Evolutionary conservation across 2,888 invertebrate genomes (phyloP).

Genomic region (Sacculina carcini): DNA sequence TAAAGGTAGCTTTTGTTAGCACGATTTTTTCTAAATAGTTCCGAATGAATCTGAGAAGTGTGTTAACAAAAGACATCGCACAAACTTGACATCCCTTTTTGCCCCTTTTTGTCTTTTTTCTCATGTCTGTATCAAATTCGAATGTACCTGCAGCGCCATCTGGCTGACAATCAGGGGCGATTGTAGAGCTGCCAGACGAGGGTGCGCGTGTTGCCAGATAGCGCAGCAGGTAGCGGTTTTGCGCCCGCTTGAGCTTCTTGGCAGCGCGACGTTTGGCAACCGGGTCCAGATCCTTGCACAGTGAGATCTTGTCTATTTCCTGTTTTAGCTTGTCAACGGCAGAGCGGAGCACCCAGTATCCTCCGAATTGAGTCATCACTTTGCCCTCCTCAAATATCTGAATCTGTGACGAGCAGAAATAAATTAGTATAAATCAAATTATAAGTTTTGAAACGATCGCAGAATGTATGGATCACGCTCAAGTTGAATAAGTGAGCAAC

Average conservation of each 20-base stretch:
- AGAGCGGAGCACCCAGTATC: constrained; percentile 8
- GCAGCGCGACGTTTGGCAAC: constrained; percentile 4
- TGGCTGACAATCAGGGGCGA: no score
- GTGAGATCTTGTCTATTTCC: neutral
- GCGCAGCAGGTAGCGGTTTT: neutral
- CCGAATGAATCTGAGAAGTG: no score
- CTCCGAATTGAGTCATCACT: constrained; percentile 10
- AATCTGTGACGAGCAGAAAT: no score
- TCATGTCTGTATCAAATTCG: neutral
- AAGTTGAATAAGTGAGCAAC: no score
- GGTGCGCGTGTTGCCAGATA: neutral
- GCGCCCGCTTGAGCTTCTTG: constrained; percentile 9
- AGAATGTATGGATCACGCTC: no score
- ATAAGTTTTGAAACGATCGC: no score
- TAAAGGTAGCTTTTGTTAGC: no score
- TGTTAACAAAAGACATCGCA: no score
- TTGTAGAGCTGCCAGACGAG: neutral
- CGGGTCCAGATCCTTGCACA: constrained; percentile 4
- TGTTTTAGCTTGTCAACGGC: constrained; percentile 3
- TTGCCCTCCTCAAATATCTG: no score
- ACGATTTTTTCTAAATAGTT: no score
- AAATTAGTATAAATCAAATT: no score
- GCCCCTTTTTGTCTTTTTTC: neutral
- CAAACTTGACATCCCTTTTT: neutral
- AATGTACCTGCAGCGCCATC: neutral